Evolutionary conservation across 2,888 invertebrate genomes (phyloP).

Genomic region (Ennomos quercinarius): DNA sequence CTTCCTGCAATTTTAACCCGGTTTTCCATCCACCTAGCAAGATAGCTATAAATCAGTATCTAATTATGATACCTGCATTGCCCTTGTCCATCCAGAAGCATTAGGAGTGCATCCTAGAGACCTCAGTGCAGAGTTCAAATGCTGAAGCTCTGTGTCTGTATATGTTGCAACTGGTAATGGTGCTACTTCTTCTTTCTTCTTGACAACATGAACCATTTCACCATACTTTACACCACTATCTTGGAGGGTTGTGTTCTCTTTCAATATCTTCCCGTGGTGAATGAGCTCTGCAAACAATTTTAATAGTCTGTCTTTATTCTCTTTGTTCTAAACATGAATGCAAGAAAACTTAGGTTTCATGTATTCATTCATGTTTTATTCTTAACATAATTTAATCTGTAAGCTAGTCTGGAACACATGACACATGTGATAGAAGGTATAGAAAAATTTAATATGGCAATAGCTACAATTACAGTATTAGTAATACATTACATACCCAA

Average conservation of each 20-base stretch:
- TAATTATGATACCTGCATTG: constrained; percentile 84
- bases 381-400: too few species aligned
- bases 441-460: too few species aligned
- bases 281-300: constrained; percentile 83
- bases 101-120: constrained; percentile 85
- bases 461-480: too few species aligned
- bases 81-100: constrained; percentile 87
- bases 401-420: too few species aligned
- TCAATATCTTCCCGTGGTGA: constrained; percentile 89
- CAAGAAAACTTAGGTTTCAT: too few species aligned
- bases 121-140: constrained; percentile 87
- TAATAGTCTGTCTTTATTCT: neutral
- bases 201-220: constrained; percentile 85
- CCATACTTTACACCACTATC: constrained; percentile 87
- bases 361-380: too few species aligned
- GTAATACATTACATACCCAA: constrained; percentile 75
- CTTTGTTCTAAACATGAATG: too few species aligned
- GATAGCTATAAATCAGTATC: too few species aligned
- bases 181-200: constrained; percentile 68
- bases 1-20: too few species aligned
- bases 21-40: too few species aligned
- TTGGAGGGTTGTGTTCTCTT: constrained; percentile 85
- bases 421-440: too few species aligned
- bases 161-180: constrained; percentile 74
- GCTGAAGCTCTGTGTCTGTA: constrained; percentile 86